Percentiles rank a stretch among this genome's conserved stretches.
Evolutionary conservation across 2,113 vertebrate genomes (phyloP).

Genomic region (Gallinago paraguaiae): DNA sequence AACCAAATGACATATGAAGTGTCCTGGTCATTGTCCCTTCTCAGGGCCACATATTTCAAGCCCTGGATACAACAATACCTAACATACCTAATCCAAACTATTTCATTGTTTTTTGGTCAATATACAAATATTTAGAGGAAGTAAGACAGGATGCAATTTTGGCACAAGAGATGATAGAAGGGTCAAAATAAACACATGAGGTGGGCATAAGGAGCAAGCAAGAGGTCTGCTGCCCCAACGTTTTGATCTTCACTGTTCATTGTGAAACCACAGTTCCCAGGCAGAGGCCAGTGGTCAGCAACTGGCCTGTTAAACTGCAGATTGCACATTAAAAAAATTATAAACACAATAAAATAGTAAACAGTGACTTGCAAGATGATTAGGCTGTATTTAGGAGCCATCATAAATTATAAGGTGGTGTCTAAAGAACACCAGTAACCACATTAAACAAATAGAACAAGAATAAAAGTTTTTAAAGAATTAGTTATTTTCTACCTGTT

Average conservation of each 20-base stretch:
- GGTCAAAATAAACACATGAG: background rate
- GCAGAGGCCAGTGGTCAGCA: background rate
- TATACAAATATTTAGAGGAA: background rate
- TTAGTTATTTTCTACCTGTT: background rate
- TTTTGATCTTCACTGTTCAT: background rate
- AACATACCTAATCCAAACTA: background rate
- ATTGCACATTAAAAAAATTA: background rate
- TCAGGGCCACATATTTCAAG: background rate
- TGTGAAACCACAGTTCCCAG: background rate
- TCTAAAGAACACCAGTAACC: background rate
- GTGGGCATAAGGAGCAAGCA: background rate
- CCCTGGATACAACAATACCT: background rate
- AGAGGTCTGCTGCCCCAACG: background rate
- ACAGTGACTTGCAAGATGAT: background rate
- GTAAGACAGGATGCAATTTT: background rate
- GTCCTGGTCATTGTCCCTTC: background rate
- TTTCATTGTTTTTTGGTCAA: background rate
- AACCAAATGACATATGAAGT: accelerated
- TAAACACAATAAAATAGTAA: background rate
- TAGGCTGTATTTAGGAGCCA: background rate
- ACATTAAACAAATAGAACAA: background rate
- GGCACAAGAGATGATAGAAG: background rate
- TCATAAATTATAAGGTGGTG: background rate
- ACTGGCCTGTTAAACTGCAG: background rate
- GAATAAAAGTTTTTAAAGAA: background rate